These are phyloP conservation scores for Enteromius mattozi DNA, from an alignment of 2,797 vertebrate species.

Conservation along the genomic window DNA sequence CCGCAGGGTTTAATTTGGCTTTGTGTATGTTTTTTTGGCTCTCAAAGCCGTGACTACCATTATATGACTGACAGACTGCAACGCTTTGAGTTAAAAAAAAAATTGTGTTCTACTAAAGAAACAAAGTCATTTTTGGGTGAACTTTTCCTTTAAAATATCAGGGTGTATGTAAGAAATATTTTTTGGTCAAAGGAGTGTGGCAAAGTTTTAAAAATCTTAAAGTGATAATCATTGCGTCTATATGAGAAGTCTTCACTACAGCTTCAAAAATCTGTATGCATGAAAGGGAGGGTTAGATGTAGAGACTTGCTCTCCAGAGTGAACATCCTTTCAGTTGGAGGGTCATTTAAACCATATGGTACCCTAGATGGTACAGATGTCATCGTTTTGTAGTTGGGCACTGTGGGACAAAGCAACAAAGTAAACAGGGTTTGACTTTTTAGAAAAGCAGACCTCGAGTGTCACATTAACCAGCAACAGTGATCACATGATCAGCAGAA, in stretches of 20 bases:
- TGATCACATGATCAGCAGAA: constrained; percentile 1
- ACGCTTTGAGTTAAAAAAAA: too few species aligned
- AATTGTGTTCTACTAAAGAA: too few species aligned
- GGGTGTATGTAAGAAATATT: not conserved
- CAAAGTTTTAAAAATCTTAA: not conserved
- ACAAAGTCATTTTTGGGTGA: too few species aligned
- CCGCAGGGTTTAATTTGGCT: too few species aligned
- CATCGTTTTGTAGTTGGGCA: constrained; percentile 16
- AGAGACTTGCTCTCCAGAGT: constrained; percentile 16
- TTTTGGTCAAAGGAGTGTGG: not conserved
- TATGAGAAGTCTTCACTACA: not conserved
- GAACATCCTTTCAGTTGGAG: constrained; percentile 20
- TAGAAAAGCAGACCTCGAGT: not conserved
- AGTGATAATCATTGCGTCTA: not conserved
- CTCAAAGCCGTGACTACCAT: too few species aligned
- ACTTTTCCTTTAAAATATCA: not conserved
- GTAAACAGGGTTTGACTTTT: not conserved
- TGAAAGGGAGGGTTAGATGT: constrained; percentile 15
- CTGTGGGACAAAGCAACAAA: constrained; percentile 18
- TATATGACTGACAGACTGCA: too few species aligned
- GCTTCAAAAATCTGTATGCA: not conserved
- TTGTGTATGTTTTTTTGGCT: too few species aligned
- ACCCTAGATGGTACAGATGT: constrained; percentile 30
- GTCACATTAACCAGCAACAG: not conserved
- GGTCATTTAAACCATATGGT: constrained; percentile 40